Evolutionary conservation across 2,113 vertebrate species (phyloP).

Genomic region (Anseranas semipalmata): DNA sequence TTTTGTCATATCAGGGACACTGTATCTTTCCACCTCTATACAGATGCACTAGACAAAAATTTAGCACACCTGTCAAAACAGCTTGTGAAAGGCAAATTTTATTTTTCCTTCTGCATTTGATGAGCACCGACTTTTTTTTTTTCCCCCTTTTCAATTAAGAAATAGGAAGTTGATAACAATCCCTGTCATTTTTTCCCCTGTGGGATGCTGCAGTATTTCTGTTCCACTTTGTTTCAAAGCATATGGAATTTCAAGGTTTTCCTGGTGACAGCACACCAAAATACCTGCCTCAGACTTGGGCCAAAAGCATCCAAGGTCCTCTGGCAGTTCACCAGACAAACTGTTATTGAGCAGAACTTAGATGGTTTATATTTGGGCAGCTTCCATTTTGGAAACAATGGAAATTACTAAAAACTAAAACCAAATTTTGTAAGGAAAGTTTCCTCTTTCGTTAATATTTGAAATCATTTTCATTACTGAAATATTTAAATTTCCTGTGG

Average conservation of each 20-base stretch:
- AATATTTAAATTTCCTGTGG: neutral
- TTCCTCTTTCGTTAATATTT: neutral
- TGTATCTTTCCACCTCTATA: neutral
- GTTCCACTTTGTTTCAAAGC: neutral
- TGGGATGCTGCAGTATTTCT: neutral
- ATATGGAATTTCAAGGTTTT: neutral
- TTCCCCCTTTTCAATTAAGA: neutral
- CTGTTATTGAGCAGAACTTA: neutral
- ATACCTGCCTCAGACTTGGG: neutral
- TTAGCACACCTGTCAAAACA: neutral
- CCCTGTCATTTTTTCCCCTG: neutral
- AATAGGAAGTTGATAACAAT: neutral
- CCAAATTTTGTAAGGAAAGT: neutral
- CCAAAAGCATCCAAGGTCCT: neutral
- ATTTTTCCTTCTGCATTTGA: neutral
- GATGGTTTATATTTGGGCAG: neutral
- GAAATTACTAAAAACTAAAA: neutral
- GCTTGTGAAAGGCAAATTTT: neutral
- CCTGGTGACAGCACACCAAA: neutral
- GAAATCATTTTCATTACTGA: neutral
- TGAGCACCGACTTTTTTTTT: accelerated
- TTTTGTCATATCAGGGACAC: neutral
- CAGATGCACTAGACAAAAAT: neutral
- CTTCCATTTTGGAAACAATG: neutral
- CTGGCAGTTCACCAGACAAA: neutral